Evolutionary conservation across 2,797 vertebrate species (phyloP).

Genomic region (Varecia variegata): DNA sequence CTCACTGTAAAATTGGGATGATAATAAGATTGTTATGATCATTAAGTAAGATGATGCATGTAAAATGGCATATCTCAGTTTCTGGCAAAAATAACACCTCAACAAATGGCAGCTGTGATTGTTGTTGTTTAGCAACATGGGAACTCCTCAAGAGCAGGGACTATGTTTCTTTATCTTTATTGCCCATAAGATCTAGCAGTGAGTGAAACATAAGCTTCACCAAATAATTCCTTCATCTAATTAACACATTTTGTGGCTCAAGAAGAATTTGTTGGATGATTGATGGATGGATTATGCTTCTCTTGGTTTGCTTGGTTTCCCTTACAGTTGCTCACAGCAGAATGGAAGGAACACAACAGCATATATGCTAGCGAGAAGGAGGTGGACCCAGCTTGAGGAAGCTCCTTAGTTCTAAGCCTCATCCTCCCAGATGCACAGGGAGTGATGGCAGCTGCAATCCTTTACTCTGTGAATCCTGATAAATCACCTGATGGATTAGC

Average conservation of each 20-base stretch:
- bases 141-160: background rate
- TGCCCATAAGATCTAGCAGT: background rate
- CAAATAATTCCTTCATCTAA: background rate
- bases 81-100: background rate
- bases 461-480: conserved; percentile 27
- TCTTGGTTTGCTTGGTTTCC: background rate
- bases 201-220: background rate
- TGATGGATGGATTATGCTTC: background rate
- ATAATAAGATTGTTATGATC: background rate
- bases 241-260: background rate
- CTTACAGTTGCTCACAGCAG: background rate
- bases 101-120: background rate
- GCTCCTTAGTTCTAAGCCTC: background rate
- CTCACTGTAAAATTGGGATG: background rate
- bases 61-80: background rate
- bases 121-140: background rate
- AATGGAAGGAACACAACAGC: background rate
- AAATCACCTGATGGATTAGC: conserved; percentile 56
- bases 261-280: background rate
- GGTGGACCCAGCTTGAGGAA: background rate
- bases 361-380: background rate
- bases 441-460: background rate
- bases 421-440: background rate
- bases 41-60: background rate
- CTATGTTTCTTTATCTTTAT: background rate